Percentiles rank a stretch among this genome's conserved stretches.
Evolutionary conservation across 2,113 vertebrate species (phyloP).

Genomic region (Malurus cyaneus): DNA sequence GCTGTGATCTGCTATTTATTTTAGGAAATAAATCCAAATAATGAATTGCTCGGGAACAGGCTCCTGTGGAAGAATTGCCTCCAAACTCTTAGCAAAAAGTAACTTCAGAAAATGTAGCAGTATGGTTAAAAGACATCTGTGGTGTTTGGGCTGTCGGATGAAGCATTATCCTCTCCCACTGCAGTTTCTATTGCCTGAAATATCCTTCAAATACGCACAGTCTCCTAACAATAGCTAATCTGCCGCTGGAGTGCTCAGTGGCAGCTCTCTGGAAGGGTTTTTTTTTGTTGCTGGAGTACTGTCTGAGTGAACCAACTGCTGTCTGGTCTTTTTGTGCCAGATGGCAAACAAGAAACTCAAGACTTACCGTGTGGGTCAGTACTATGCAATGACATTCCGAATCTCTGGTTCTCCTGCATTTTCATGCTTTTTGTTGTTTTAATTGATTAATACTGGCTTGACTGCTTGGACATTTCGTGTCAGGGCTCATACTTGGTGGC

Average conservation of each 20-base stretch:
- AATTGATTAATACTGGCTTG: not conserved
- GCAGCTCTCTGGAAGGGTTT: not conserved
- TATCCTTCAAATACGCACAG: not conserved
- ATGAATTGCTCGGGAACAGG: not conserved
- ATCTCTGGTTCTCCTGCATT: not conserved
- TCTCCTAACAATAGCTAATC: not conserved
- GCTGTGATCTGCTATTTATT: not conserved
- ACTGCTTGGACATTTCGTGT: not conserved
- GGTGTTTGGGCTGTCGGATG: not conserved
- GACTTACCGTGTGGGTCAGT: not conserved
- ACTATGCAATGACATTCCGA: fast-evolving
- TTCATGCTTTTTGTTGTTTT: not conserved
- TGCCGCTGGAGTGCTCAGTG: not conserved
- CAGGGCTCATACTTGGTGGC: not conserved
- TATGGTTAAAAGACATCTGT: not conserved
- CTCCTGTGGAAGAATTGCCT: not conserved
- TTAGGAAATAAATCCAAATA: not conserved
- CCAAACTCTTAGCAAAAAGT: not conserved
- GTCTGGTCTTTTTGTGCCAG: not conserved
- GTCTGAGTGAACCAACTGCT: not conserved
- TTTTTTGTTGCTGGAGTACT: not conserved
- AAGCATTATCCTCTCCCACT: not conserved
- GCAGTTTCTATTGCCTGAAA: not conserved
- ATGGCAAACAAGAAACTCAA: not conserved
- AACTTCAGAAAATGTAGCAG: not conserved